These are phyloP conservation scores for Ctenochaetus hawaiiensis DNA, from an alignment of 2,797 vertebrate species.

Conservation along the genomic window DNA sequence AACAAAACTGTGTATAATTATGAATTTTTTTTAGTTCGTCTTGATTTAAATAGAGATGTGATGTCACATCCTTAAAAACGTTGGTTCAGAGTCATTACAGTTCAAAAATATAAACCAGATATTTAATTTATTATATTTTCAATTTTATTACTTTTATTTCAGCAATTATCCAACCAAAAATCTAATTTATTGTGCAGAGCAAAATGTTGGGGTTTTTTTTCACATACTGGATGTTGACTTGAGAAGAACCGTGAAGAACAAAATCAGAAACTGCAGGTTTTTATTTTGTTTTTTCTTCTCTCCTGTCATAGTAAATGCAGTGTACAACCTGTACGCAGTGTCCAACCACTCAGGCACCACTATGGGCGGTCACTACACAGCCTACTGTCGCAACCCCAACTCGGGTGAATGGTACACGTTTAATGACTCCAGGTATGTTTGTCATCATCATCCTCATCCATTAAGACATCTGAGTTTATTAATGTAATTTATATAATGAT, in stretches of 20 bases:
- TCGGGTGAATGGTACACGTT: constrained; percentile 95
- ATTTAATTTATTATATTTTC: too few species aligned
- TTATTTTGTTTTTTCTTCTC: constrained; percentile 24
- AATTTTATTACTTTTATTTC: background rate
- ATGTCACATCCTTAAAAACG: background rate
- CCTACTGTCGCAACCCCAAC: constrained; percentile 91
- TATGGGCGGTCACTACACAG: constrained; percentile 96
- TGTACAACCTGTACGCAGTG: constrained; percentile 95
- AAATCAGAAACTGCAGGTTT: background rate
- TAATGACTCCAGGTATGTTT: constrained; percentile 93
- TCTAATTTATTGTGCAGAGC: background rate
- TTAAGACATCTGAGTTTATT: background rate
- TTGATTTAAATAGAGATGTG: background rate
- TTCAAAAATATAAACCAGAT: too few species aligned
- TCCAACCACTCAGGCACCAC: constrained; percentile 97
- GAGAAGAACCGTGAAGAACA: background rate
- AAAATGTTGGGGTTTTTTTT: background rate
- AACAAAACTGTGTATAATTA: background rate
- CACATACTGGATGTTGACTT: background rate
- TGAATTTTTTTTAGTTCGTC: background rate
- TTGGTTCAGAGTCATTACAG: too few species aligned
- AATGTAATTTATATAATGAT: too few species aligned
- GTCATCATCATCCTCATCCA: background rate
- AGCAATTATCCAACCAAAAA: background rate
- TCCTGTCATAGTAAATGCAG: constrained; percentile 41